Evolutionary conservation across 64 coral and sea anemone genomes (phyloP).

Genomic region (Acropora yongei): DNA sequence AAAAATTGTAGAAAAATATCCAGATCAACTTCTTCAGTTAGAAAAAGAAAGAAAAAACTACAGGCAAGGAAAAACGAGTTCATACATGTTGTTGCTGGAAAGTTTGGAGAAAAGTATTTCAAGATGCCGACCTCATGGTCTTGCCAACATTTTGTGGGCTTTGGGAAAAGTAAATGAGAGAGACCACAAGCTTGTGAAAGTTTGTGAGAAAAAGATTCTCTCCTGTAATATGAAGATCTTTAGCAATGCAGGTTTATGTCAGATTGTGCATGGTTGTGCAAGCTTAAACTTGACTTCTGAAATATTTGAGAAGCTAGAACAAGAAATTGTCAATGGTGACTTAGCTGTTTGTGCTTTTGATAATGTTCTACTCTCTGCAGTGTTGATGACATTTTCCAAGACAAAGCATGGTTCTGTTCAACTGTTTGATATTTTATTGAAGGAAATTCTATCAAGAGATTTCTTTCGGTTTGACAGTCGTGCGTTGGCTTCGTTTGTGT

Average conservation of each 20-base stretch:
- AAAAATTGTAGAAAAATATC: not conserved
- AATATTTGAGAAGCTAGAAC: not conserved
- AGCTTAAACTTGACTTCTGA: not conserved
- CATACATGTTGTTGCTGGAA: constrained; percentile 8
- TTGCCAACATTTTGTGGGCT: constrained; percentile 18
- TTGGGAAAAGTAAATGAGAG: not conserved
- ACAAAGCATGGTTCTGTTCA: not conserved
- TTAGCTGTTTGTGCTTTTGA: not conserved
- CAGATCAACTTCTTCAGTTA: not conserved
- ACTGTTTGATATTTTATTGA: not conserved
- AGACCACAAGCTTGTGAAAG: not conserved
- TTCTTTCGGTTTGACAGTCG: not conserved
- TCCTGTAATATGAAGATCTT: not conserved
- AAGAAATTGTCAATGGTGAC: not conserved
- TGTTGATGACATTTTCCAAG: constrained; percentile 4
- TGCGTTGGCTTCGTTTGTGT: constrained; percentile 14
- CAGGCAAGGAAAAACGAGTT: not conserved
- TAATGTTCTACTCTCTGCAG: not conserved
- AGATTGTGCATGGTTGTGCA: constrained; percentile 11
- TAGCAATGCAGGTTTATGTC: not conserved
- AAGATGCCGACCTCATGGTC: not conserved
- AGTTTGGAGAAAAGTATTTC: not conserved
- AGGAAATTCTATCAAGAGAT: constrained; percentile 13
- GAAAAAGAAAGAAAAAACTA: not conserved
- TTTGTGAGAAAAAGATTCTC: not conserved